Conservation (phyloP, 2,797 vertebrate genomes). For the Chaunax sp. region DNA sequence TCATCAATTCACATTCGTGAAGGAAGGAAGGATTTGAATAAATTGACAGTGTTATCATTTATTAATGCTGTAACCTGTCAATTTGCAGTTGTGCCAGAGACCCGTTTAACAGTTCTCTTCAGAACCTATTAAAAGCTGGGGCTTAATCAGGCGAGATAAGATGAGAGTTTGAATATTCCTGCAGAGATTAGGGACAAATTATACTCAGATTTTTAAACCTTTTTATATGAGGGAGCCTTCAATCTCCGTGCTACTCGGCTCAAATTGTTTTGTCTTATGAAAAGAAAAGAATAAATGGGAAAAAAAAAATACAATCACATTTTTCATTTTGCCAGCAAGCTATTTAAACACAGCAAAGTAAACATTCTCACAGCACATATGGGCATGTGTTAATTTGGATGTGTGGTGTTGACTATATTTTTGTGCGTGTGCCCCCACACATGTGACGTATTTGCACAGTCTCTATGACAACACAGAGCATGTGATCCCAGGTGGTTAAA, state of each 20-base stretch:
- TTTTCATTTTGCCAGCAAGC: slow-evolving; percentile 20
- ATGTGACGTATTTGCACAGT: slow-evolving; percentile 54
- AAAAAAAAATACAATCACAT: slow-evolving; percentile 24
- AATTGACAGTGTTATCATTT: slow-evolving; percentile 84
- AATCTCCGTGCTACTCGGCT: slow-evolving; percentile 31
- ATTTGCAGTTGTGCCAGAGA: slow-evolving; percentile 78
- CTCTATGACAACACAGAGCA: slow-evolving; percentile 74
- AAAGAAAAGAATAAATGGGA: slow-evolving; percentile 35
- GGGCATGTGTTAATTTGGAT: slow-evolving; percentile 50
- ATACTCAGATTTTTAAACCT: slow-evolving; percentile 43
- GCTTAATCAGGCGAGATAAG: slow-evolving; percentile 76
- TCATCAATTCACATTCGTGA: slow-evolving; percentile 82
- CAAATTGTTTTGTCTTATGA: slow-evolving; percentile 55
- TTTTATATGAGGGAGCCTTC: slow-evolving; percentile 25
- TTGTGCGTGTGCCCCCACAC: slow-evolving; percentile 27
- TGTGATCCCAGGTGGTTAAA: slow-evolving; percentile 54
- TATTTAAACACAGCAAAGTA: slow-evolving; percentile 56
- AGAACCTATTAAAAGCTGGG: slow-evolving; percentile 71
- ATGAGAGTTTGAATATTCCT: slow-evolving; percentile 69
- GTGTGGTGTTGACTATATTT: slow-evolving; percentile 54
- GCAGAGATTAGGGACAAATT: slow-evolving; percentile 70
- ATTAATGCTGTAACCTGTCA: slow-evolving; percentile 80
- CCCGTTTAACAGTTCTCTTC: slow-evolving; percentile 76
- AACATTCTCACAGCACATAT: slow-evolving; percentile 45
- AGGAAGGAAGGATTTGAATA: slow-evolving; percentile 84